phyloP scores from a whole-genome alignment of 1,140 invertebrate genomes.

The Bombus impatiens region DNA sequence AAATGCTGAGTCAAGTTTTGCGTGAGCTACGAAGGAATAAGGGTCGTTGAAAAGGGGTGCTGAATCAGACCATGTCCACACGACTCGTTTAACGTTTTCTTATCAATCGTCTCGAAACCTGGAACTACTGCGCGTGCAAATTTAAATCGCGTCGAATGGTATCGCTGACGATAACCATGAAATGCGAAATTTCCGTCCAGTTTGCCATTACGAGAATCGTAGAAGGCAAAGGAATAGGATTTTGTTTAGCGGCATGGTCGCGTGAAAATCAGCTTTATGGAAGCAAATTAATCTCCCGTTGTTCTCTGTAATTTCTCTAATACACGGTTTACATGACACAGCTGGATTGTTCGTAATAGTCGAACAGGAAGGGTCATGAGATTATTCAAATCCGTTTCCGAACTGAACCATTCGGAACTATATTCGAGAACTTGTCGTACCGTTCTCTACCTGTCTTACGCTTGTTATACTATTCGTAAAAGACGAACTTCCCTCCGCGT shows the following conservation, averaged over 20 bases:
- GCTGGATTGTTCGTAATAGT: slow-evolving; percentile 38
- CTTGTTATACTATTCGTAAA: slow-evolving; percentile 4
- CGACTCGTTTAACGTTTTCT: slow-evolving; percentile 19
- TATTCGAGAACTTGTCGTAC: slow-evolving; percentile 41
- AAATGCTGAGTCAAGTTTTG: slow-evolving; percentile 46
- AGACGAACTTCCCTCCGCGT: neutral
- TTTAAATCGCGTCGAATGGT: neutral
- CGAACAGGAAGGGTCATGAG: slow-evolving; percentile 24
- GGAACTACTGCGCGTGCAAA: slow-evolving; percentile 1
- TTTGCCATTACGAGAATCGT: neutral
- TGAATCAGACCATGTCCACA: slow-evolving; percentile 34
- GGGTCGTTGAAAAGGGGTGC: slow-evolving; percentile 40
- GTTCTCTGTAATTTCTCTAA: slow-evolving; percentile 34
- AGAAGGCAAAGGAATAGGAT: neutral
- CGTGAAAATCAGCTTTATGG: neutral
- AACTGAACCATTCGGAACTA: slow-evolving; percentile 20
- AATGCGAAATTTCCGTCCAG: neutral
- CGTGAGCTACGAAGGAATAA: slow-evolving; percentile 28
- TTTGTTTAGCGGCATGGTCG: neutral
- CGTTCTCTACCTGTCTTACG: slow-evolving; percentile 22
- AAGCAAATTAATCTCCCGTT: slow-evolving; percentile 1
- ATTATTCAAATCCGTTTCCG: slow-evolving; percentile 35
- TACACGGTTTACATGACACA: slow-evolving; percentile 42
- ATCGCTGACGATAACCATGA: neutral
- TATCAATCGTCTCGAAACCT: slow-evolving; percentile 23